Percentiles rank a stretch among this genome's conserved stretches.
phyloP scores from a whole-genome alignment of 2,888 invertebrate species.

The Clunio marinus region DNA sequence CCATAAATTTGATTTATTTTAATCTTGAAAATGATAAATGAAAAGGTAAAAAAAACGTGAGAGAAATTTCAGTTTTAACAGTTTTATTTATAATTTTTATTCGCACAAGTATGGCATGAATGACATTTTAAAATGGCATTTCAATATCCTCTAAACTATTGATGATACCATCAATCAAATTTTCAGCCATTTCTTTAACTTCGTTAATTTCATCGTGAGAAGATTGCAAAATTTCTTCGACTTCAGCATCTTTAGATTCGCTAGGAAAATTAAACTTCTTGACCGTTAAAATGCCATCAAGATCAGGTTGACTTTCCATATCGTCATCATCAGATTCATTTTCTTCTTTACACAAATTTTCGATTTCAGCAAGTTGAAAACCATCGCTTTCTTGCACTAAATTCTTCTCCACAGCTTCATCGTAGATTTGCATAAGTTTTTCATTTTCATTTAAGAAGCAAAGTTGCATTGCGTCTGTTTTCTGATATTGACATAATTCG shows the following conservation, averaged over 20 bases:
- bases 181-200: slow-evolving; percentile 17
- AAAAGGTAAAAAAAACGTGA: too few species aligned
- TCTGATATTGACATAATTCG: slow-evolving; percentile 29
- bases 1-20: too few species aligned
- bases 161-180: slow-evolving; percentile 35
- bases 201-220: slow-evolving; percentile 26
- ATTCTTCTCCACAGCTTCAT: slow-evolving; percentile 35
- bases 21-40: too few species aligned
- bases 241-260: background rate
- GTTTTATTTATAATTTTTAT: too few species aligned
- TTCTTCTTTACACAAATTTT: background rate
- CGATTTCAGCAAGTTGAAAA: slow-evolving; percentile 40
- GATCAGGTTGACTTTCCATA: background rate
- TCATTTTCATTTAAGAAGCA: slow-evolving; percentile 36
- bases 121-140: slow-evolving; percentile 11
- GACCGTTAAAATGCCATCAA: slow-evolving; percentile 28
- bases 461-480: slow-evolving; percentile 34
- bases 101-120: background rate
- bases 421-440: slow-evolving; percentile 37
- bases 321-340: background rate
- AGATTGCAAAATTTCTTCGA: slow-evolving; percentile 20
- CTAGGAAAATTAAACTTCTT: background rate
- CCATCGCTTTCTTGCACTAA: slow-evolving; percentile 40
- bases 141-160: slow-evolving; percentile 26
- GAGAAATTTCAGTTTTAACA: too few species aligned